Conservation (phyloP, 1,140 invertebrate species). For the Bombyx mandarina region DNA sequence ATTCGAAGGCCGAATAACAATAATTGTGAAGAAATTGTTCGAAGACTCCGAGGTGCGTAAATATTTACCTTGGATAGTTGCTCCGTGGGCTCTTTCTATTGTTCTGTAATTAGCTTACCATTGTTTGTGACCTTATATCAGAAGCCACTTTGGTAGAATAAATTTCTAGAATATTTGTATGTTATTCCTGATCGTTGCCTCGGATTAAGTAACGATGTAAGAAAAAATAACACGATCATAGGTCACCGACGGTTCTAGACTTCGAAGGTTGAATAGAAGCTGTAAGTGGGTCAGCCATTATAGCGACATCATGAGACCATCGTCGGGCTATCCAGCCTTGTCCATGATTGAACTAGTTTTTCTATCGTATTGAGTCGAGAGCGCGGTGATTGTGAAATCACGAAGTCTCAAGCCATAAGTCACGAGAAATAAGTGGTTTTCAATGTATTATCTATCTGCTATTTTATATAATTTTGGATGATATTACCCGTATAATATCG, state of each 20-base stretch:
- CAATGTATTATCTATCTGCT: background rate
- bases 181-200: too few relatives aligned
- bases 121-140: background rate
- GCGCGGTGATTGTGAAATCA: conserved; percentile 37
- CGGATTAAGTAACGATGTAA: too few relatives aligned
- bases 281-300: conserved; percentile 38
- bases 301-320: conserved; percentile 33
- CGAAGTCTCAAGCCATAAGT: conserved; percentile 13
- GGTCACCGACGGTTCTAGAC: too few relatives aligned
- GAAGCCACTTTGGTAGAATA: too few relatives aligned
- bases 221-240: too few relatives aligned
- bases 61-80: conserved; percentile 6
- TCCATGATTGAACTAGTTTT: conserved; percentile 59
- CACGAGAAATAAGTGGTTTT: conserved; percentile 20
- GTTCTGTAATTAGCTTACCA: conserved; percentile 4
- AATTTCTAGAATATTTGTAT: too few relatives aligned
- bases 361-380: conserved; percentile 36
- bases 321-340: conserved; percentile 38
- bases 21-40: conserved; percentile 12
- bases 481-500: background rate
- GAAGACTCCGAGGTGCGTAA: conserved; percentile 5
- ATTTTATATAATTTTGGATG: background rate
- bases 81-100: background rate
- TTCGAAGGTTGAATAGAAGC: background rate
- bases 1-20: conserved; percentile 14